These are phyloP conservation scores for Trissolcus basalis DNA, from an alignment of 1,140 invertebrate genomes.

Conservation along the genomic window DNA sequence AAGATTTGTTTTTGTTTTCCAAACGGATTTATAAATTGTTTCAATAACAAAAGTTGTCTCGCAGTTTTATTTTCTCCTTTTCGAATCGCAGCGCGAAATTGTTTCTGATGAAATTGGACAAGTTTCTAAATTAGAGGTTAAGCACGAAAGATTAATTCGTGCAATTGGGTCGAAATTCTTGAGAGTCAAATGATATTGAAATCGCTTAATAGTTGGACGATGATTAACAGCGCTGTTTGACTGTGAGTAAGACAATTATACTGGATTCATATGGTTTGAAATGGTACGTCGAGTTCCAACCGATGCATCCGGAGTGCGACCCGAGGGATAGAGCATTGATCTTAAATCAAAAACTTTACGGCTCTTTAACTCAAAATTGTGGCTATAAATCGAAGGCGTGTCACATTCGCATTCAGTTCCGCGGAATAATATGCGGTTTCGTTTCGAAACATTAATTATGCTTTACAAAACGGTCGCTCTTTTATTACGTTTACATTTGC, in stretches of 20 bases:
- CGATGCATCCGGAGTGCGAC: slow-evolving; percentile 7
- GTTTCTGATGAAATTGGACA: slow-evolving; percentile 12
- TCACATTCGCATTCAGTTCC: slow-evolving; percentile 7
- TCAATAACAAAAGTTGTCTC: too few species aligned
- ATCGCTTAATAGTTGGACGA: slow-evolving; percentile 19
- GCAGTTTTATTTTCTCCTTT: too few species aligned
- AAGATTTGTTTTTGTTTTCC: too few species aligned
- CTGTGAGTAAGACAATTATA: slow-evolving; percentile 41
- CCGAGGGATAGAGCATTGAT: slow-evolving; percentile 34
- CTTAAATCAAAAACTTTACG: slow-evolving; percentile 50
- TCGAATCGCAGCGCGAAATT: too few species aligned
- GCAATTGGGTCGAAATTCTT: not conserved
- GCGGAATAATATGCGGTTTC: slow-evolving; percentile 26
- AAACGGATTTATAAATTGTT: too few species aligned
- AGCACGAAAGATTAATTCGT: too few species aligned
- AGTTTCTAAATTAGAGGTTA: not conserved
- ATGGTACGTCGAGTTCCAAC: slow-evolving; percentile 22
- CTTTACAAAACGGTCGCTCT: not conserved
- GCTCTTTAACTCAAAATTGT: slow-evolving; percentile 38
- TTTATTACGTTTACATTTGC: too few species aligned
- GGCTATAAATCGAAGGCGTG: slow-evolving; percentile 28
- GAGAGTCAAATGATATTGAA: slow-evolving; percentile 2
- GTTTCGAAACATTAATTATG: slow-evolving; percentile 25
- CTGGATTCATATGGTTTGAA: slow-evolving; percentile 33
- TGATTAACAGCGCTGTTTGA: slow-evolving; percentile 18